These are phyloP conservation scores for Cheilosia soror DNA, from an alignment of 2,888 invertebrate genomes.

Conservation along the genomic window DNA sequence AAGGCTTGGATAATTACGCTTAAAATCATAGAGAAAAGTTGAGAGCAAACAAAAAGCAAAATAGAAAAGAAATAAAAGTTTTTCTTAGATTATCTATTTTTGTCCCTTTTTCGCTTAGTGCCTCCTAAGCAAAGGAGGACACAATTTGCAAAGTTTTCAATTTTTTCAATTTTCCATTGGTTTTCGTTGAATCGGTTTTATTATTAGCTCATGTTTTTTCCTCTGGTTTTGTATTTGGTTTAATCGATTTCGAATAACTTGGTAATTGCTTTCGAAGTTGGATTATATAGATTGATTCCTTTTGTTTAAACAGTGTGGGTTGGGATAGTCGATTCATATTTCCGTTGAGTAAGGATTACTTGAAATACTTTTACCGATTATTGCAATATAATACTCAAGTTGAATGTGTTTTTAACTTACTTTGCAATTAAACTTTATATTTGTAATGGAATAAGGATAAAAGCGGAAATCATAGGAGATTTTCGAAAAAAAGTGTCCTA, in stretches of 20 bases:
- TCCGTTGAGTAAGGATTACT: not conserved
- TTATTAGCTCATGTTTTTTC: constrained; percentile 22
- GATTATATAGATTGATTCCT: constrained; percentile 48
- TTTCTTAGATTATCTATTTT: constrained; percentile 44
- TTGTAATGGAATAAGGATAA: no score
- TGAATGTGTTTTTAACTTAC: no score
- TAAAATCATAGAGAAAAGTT: constrained; percentile 57
- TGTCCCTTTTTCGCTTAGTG: constrained; percentile 3
- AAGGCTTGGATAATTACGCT: constrained; percentile 64
- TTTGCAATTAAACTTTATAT: no score
- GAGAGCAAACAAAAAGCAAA: not conserved
- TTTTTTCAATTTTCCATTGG: not conserved
- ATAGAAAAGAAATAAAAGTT: constrained; percentile 37
- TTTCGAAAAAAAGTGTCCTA: no score
- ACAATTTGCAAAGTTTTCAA: constrained; percentile 56
- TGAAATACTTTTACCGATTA: no score
- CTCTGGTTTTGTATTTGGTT: constrained; percentile 36
- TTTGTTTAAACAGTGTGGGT: constrained; percentile 42
- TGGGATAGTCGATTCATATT: constrained; percentile 24
- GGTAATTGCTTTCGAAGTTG: constrained; percentile 55
- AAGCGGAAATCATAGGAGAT: no score
- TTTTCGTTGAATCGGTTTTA: not conserved
- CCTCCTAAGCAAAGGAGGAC: constrained; percentile 23
- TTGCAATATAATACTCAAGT: no score
- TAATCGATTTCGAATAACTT: constrained; percentile 65